These are phyloP conservation scores for Valencia hispanica DNA, from an alignment of 2,797 vertebrate species.

Conservation along the genomic window DNA sequence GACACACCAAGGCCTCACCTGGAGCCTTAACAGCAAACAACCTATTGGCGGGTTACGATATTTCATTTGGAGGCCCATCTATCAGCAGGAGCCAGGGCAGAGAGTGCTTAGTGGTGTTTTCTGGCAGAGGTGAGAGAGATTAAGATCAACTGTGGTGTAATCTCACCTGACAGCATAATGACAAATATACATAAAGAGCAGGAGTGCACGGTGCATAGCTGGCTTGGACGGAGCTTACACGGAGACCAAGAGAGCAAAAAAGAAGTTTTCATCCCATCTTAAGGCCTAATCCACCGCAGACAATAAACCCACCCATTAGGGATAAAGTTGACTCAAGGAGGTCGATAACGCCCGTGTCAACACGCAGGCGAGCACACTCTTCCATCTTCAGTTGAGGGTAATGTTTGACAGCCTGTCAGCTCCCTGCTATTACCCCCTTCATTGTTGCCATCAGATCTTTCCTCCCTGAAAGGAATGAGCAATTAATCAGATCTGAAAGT, in stretches of 20 bases:
- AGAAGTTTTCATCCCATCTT: slow-evolving; percentile 64
- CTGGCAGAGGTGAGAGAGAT: slow-evolving; percentile 71
- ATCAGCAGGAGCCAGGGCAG: slow-evolving; percentile 68
- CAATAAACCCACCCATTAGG: slow-evolving; percentile 66
- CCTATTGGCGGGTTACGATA: slow-evolving; percentile 72
- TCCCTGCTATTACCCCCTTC: slow-evolving; percentile 22
- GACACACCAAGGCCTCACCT: slow-evolving; percentile 42
- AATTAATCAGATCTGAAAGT: slow-evolving; percentile 57
- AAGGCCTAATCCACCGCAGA: slow-evolving; percentile 63
- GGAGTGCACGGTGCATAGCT: slow-evolving; percentile 40
- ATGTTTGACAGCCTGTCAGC: slow-evolving; percentile 58
- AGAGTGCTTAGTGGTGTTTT: slow-evolving; percentile 75
- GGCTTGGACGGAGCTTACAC: slow-evolving; percentile 42
- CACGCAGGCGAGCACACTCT: slow-evolving; percentile 33
- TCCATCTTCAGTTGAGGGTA: slow-evolving; percentile 30
- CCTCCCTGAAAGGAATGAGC: slow-evolving; percentile 30
- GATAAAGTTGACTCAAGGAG: slow-evolving; percentile 52
- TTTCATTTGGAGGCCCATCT: slow-evolving; percentile 78
- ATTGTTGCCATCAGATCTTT: slow-evolving; percentile 31
- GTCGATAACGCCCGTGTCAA: slow-evolving; percentile 61
- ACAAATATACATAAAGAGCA: slow-evolving; percentile 58
- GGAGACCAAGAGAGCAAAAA: slow-evolving; percentile 62
- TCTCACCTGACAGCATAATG: slow-evolving; percentile 77
- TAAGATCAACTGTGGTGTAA: slow-evolving; percentile 73
- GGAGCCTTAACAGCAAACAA: slow-evolving; percentile 32